Evolutionary conservation across 1,140 invertebrate species (phyloP).

Genomic region (Brachionus plicatilis): DNA sequence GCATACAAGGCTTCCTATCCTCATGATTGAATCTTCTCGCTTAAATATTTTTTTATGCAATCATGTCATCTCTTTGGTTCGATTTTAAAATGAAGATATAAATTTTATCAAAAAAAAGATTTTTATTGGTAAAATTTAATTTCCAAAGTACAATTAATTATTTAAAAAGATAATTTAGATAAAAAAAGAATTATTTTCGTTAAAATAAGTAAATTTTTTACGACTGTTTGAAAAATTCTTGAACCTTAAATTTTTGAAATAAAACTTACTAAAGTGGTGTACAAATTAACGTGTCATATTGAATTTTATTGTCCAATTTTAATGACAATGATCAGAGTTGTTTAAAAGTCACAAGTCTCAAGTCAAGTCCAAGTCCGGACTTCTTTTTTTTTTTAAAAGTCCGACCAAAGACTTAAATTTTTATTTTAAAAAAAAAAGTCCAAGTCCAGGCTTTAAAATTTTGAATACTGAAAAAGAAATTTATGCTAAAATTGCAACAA

Average conservation of each 20-base stretch:
- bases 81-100: background rate
- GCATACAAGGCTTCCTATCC: background rate
- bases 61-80: background rate
- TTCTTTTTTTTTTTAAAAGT: too few species aligned
- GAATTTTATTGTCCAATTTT: background rate
- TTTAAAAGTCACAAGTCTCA: too few species aligned
- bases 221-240: background rate
- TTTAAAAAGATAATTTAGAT: background rate
- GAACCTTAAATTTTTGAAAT: background rate
- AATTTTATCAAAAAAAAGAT: background rate
- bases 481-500: too few species aligned
- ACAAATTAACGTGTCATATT: background rate
- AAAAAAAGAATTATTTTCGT: background rate
- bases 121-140: background rate
- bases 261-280: background rate
- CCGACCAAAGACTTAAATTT: too few species aligned
- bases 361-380: too few species aligned
- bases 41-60: background rate
- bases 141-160: background rate
- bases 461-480: too few species aligned
- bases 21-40: background rate
- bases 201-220: background rate
- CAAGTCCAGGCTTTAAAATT: too few species aligned
- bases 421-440: too few species aligned
- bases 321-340: background rate